These are phyloP conservation scores for Sebastes vulpes DNA, from an alignment of 2,797 vertebrate genomes.

Conservation along the genomic window DNA sequence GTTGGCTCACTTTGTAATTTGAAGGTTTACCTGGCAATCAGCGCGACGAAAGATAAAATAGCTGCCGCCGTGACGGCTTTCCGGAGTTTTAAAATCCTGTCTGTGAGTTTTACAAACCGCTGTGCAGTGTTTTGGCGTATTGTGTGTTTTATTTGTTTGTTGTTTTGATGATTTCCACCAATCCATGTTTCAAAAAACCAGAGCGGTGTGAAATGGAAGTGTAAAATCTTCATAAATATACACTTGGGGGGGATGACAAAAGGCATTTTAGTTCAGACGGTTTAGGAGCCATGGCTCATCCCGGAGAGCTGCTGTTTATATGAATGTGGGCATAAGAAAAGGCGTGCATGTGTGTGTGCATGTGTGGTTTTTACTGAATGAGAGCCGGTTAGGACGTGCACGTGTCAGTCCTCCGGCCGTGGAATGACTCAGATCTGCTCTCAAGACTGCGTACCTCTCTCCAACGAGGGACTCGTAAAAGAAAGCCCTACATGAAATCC, in stretches of 20 bases:
- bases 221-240: slow-evolving; percentile 62
- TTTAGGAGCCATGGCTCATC: slow-evolving; percentile 52
- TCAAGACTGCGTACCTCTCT: slow-evolving; percentile 58
- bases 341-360: background rate
- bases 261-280: slow-evolving; percentile 38
- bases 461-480: slow-evolving; percentile 67
- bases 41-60: background rate
- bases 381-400: slow-evolving; percentile 22
- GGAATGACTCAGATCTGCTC: slow-evolving; percentile 74
- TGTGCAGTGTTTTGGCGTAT: background rate
- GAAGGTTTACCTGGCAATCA: background rate
- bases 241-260: slow-evolving; percentile 51
- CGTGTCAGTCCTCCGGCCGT: slow-evolving; percentile 45
- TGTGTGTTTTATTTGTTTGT: slow-evolving; percentile 42
- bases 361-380: slow-evolving; percentile 35
- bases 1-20: slow-evolving; percentile 2
- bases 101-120: background rate
- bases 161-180: slow-evolving; percentile 49
- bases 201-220: slow-evolving; percentile 56
- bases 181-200: slow-evolving; percentile 42
- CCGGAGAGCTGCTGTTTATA: slow-evolving; percentile 32
- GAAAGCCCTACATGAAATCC: slow-evolving; percentile 82
- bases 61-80: background rate
- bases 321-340: slow-evolving; percentile 21
- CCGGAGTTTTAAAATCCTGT: background rate